Evolutionary conservation across 1,140 invertebrate species (phyloP).

Genomic region (Lucilia sericata): DNA sequence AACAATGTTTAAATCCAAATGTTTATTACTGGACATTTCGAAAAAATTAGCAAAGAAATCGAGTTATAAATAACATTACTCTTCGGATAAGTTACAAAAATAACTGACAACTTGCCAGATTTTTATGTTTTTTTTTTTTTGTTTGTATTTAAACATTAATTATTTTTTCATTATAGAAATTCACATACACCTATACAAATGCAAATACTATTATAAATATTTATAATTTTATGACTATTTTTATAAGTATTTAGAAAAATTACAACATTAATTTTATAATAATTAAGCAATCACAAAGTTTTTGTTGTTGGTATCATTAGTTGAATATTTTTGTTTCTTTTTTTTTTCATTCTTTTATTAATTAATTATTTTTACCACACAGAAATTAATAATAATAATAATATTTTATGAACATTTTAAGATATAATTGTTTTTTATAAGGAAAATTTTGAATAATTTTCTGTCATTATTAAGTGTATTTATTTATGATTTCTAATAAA

Average conservation of each 20-base stretch:
- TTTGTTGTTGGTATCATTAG: neutral
- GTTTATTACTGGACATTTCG: no score
- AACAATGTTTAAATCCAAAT: no score
- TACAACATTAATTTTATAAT: constrained; percentile 1
- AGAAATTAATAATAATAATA: neutral
- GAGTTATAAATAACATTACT: no score
- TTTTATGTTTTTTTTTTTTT: neutral
- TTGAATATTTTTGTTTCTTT: neutral
- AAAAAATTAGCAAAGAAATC: no score
- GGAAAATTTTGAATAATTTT: neutral
- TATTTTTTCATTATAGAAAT: neutral
- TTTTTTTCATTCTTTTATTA: no score
- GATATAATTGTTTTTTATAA: neutral
- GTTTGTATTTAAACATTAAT: neutral
- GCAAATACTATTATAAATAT: neutral
- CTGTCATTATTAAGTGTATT: neutral
- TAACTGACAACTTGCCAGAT: no score
- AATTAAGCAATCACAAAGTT: constrained; percentile 20
- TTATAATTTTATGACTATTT: neutral
- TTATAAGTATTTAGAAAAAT: constrained; percentile 7
- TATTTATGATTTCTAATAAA: no score
- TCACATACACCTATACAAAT: constrained; percentile 13
- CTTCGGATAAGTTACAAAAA: no score
- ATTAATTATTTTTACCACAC: no score
- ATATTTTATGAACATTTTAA: neutral